Conservation (phyloP, 2,888 invertebrate species). For the Zaprionus lineosus region DNA sequence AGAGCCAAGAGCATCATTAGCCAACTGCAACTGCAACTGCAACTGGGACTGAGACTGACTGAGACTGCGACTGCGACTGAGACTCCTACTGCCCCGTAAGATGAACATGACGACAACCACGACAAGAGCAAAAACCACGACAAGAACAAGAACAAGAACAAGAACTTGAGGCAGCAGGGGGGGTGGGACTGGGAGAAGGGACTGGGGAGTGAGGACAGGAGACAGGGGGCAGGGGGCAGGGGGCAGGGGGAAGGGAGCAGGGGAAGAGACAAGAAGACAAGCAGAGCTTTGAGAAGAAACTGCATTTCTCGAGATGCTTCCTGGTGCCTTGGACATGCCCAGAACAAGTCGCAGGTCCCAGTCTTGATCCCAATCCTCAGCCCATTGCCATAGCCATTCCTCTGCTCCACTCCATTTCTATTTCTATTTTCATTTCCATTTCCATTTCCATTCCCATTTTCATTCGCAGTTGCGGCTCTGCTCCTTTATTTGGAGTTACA, state of each 20-base stretch:
- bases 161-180: no score
- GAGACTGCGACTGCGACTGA: no score
- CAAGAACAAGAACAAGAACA: constrained; percentile 28
- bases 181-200: no score
- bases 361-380: background rate
- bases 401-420: background rate
- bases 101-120: constrained; percentile 64
- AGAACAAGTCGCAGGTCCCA: no score
- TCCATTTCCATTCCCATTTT: background rate
- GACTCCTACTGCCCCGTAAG: constrained; percentile 34
- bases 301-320: constrained; percentile 72
- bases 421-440: no score
- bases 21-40: constrained; percentile 28
- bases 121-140: constrained; percentile 41
- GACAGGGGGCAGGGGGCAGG: no score
- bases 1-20: constrained; percentile 66
- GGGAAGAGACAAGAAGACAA: no score
- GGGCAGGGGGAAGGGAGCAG: no score
- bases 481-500: constrained; percentile 66
- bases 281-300: constrained; percentile 8
- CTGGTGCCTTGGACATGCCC: constrained; percentile 43
- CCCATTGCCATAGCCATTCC: background rate
- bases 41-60: no score
- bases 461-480: constrained; percentile 10
- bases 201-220: no score